Base-by-base conservation (phyloP, 1,140 invertebrate genomes). In the Olivierus martensii region DNA sequence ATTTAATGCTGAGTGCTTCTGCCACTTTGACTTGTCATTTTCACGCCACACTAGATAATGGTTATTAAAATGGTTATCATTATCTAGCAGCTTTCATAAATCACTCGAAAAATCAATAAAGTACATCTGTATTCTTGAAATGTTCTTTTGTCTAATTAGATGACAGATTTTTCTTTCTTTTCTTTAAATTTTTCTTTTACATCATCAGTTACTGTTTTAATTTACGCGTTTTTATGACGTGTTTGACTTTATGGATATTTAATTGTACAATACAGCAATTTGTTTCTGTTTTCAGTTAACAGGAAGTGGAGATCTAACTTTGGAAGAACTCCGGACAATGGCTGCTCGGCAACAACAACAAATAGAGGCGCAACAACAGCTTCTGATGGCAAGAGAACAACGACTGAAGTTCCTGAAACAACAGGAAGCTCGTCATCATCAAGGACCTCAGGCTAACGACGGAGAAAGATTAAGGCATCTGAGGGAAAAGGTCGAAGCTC, bases 321-420 rank as follows among this genome's bases (percentile, higher is more conserved):
- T 59, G 51, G 53, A 59, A 22, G 69, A 71, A 62, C 64, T 71
- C 22, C 68, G 72, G 55, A 88, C 88, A 69, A 93, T 95, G 87
- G 90, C 90, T 65, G 77, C 84, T 65, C 77, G 88, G 62, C 90
- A 96, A 75, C 89, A 93, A 75, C 86, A 89, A 70, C 88, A 95
- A 77, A 92, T 97, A 67, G 89, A 94, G 73, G 79, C 81, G 59
- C 87, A 91, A 73, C 83, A 89, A 66, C 84, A 89, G 74, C 75
- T 88, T 66, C 77, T 92, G 64, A 83, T 85, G 59, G 87, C 86
- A 65, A 87, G 87, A 67, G 87, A 91, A 71, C 90, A 95, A 73
- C 78, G 91, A 64, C 78, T 94, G 67, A 83, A 90, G 62, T 92
- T 89, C 76, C 79, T 95, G 63, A 90, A 93, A 72, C 85, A 90